Percentiles rank a stretch among this genome's conserved stretches.
Evolutionary conservation across 2,113 vertebrate genomes (phyloP).

Genomic region (Rhea americana): DNA sequence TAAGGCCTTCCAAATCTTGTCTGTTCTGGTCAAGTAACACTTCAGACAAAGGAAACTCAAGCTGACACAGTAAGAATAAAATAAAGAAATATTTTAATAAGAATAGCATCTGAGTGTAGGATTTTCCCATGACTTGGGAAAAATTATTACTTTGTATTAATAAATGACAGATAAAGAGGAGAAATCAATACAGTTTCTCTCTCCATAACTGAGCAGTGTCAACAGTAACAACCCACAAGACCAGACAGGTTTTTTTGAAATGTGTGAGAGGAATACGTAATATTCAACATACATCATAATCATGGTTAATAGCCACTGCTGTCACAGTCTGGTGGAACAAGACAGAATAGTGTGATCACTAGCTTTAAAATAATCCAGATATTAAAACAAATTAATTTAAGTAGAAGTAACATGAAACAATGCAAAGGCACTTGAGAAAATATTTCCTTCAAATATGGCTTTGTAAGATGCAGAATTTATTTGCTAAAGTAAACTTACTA

Average conservation of each 20-base stretch:
- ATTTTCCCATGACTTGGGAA: neutral
- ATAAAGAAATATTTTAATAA: neutral
- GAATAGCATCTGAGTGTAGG: neutral
- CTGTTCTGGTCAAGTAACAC: neutral
- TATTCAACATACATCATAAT: no score
- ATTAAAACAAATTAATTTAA: neutral
- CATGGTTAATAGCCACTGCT: no score
- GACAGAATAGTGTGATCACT: neutral
- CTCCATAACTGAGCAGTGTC: no score
- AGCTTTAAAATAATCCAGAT: neutral
- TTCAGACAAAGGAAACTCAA: neutral
- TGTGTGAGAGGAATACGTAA: no score
- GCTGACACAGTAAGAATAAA: neutral
- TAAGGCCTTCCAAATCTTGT: neutral
- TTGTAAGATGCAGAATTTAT: neutral
- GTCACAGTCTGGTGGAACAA: neutral
- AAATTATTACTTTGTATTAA: no score
- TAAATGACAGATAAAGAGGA: no score
- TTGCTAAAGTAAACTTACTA: neutral
- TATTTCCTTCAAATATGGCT: neutral
- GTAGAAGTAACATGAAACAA: neutral
- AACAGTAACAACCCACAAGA: no score
- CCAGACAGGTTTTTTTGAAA: no score
- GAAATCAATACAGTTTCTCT: no score
- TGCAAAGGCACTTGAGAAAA: neutral